phyloP scores from a whole-genome alignment of 2,797 vertebrate species.

The Molossus alvarezi region DNA sequence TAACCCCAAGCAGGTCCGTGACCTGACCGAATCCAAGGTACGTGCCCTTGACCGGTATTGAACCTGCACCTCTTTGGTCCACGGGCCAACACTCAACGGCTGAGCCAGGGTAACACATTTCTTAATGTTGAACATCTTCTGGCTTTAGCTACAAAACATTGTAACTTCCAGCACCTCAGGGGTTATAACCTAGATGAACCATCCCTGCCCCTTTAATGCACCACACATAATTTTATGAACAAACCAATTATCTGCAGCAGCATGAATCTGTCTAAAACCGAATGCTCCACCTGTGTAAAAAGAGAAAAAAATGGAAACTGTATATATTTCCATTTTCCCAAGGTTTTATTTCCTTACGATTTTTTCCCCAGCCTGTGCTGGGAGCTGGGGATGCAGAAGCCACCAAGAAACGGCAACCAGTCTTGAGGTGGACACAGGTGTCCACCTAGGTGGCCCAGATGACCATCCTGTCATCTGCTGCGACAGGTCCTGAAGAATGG shows the following conservation, averaged over 20 bases:
- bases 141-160: neutral
- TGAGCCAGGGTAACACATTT: too few species aligned
- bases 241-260: neutral
- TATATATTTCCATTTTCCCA: neutral
- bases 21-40: too few species aligned
- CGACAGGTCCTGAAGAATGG: accelerated
- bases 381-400: neutral
- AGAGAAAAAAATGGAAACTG: neutral
- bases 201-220: neutral
- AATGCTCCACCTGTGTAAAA: neutral
- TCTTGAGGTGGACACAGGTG: neutral
- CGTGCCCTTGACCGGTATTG: too few species aligned
- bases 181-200: neutral
- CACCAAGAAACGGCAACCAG: neutral
- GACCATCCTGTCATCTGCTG: neutral
- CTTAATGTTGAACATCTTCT: neutral
- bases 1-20: too few species aligned
- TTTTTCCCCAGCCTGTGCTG: neutral
- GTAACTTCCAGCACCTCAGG: neutral
- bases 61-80: too few species aligned
- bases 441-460: accelerated
- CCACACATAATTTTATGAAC: neutral
- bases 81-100: too few species aligned
- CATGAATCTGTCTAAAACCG: neutral
- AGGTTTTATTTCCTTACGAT: neutral